Evolutionary conservation across 2,888 invertebrate genomes (phyloP).

Genomic region (Uropetala carovei): DNA sequence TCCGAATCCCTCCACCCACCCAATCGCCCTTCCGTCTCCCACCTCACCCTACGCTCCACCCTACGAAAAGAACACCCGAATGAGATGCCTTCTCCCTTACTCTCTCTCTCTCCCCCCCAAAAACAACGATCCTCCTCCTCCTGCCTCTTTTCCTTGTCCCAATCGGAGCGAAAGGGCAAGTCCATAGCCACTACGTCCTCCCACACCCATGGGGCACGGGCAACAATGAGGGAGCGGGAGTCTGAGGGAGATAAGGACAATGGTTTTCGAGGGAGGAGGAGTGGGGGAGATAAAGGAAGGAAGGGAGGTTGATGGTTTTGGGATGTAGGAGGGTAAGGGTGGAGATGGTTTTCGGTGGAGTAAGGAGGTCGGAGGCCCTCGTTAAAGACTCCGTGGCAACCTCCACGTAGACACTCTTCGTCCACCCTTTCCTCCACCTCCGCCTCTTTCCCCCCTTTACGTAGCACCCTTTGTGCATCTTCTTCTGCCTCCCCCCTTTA

Average conservation of each 20-base stretch:
- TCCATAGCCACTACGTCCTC: not conserved
- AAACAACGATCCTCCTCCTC: not conserved
- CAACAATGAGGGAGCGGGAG: not conserved
- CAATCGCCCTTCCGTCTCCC: not conserved
- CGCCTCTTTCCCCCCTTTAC: not conserved
- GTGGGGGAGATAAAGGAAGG: not conserved
- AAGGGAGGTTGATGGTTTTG: not conserved
- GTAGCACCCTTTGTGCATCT: not conserved
- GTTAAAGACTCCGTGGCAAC: conserved; percentile 39
- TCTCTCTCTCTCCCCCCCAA: not conserved
- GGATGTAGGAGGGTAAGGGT: conserved; percentile 1
- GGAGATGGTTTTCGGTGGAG: not conserved
- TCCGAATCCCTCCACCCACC: not conserved
- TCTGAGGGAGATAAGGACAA: conserved; percentile 43
- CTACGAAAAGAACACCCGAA: not conserved
- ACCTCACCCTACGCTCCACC: not conserved
- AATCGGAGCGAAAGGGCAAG: conserved; percentile 49
- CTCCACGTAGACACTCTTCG: not conserved
- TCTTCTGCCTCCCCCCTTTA: not conserved
- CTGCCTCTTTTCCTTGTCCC: not conserved
- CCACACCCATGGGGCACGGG: not conserved
- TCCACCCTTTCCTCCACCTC: not conserved
- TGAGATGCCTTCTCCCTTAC: not conserved
- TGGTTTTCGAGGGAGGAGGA: not conserved
- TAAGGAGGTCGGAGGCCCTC: not conserved